Evolutionary conservation across 2,888 invertebrate genomes (phyloP).

Genomic region (Drosophila antonietae): DNA sequence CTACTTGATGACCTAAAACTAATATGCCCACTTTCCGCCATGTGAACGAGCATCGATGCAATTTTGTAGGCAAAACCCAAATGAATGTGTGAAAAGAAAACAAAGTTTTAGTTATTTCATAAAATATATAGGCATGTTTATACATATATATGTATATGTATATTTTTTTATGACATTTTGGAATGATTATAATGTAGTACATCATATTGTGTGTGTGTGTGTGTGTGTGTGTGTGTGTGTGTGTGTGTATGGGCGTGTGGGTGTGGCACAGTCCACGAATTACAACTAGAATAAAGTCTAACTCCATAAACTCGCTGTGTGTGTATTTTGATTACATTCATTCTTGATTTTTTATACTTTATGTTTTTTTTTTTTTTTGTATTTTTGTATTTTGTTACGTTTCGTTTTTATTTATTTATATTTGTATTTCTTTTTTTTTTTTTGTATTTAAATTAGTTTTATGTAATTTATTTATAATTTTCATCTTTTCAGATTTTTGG

Average conservation of each 20-base stretch:
- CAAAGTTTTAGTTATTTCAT: constrained; percentile 48
- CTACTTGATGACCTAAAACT: neutral
- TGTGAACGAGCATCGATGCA: neutral
- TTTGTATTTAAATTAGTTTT: constrained; percentile 10
- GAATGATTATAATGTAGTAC: constrained; percentile 77
- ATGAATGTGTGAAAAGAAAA: constrained; percentile 13
- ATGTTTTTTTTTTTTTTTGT: neutral
- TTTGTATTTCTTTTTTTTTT: neutral
- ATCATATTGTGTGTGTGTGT: constrained; percentile 44
- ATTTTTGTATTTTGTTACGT: constrained; percentile 16
- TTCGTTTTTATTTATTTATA: neutral
- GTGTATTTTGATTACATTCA: constrained; percentile 25
- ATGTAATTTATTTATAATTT: constrained; percentile 28
- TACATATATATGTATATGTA: constrained; percentile 21
- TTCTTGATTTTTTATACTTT: neutral
- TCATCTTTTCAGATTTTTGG: constrained; percentile 50
- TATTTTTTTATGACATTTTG: constrained; percentile 69
- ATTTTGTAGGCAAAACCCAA: neutral
- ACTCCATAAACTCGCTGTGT: constrained; percentile 30
- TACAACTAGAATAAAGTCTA: constrained; percentile 47
- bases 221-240: constrained; percentile 6
- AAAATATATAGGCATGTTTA: constrained; percentile 56
- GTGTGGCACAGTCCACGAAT: constrained; percentile 49
- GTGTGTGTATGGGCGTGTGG: constrained; percentile 24
- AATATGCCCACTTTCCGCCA: neutral